Evolutionary conservation across 92 coral and sea anemone species (phyloP), one percentile per base, ranked within the genome.

Genomic region (Epizoanthus illoricatus): DNA sequence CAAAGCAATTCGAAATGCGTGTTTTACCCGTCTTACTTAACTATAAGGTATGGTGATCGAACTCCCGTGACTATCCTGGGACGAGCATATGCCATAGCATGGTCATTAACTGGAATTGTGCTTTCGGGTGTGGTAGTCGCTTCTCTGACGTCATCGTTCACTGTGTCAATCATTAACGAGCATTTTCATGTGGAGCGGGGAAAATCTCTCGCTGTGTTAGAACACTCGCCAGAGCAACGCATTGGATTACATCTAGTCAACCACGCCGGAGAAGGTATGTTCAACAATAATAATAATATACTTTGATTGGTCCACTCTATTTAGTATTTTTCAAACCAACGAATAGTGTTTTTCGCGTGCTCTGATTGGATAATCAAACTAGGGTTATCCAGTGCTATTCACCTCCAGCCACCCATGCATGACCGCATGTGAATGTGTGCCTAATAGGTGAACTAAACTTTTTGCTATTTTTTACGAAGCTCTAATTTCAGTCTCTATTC

Each of bases 101-200:
- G 97, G 97, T 90, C 91, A 24, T 76, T 92, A 65, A 83, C 88
- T 13, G 97, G 97, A 15, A 66, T 90, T 10, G 92, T 90, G 18
- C 20, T 86, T 42, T 84, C 92, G 0, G 89, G 93, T 13, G 73
- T 92, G 4, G 81, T 92, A 3, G 83, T 92, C 4, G 91, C 91
- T 59, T 90, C 93, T 17, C 85, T 92, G n/a, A 92, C 97, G 24
- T 90, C 97, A 39, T 92, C 97, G 28, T 86, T 92, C 66, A 90
- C 97, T 2, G 97, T 92, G 33, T 75, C 85, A 56, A 90, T 92
- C 42, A 89, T 92, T 16, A 84, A 92, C 61, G 87, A 85, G n/a
- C 86, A 74, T 17, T 65, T 76, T 5, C 70, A 85, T 49, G 89
- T 92, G 18, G 86, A 88, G 36, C 79, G 84, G 2, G 97, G 92